Evolutionary conservation across 2,888 invertebrate species (phyloP), one percentile per base, ranked within the genome.

Genomic region (Timandra comae): DNA sequence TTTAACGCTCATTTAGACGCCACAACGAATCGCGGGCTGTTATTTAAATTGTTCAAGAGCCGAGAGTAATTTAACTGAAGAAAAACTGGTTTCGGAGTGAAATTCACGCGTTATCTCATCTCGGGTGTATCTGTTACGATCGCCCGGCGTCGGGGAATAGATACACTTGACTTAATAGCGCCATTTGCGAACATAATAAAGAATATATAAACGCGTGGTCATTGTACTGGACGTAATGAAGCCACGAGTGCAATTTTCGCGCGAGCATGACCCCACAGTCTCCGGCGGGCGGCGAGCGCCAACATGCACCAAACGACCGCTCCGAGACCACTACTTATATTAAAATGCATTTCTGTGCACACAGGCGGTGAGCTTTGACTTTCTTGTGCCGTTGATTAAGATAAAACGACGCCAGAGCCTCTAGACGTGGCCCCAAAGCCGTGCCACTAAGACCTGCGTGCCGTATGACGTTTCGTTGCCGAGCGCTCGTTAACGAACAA

Each of bases 301-400:
- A n/a, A n/a, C n/a, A n/a, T n/a, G n/a, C n/a, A n/a, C n/a, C n/a
- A 68, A 74, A 77, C 65, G 70, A 66, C 64, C 51, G 62, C 61
- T 51, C 45, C 56, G 58, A 68, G 67, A 71, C 65, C 63, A 52
- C 68, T 64, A 55, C 24, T 59, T 60, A 68, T 63, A 69, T 72
- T 73, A 62, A 75, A 75, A 72, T 76, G 72, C 77, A 75, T 72
- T 71, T 69, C 64, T 57, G 69, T 58, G 63, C 69, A 61, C 60
- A 63, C 57, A 36, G 56, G 69, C 75, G 79, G 76, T 62, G 56
- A 56, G 71, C 79, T 78, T 78, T 78, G 76, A 70, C 57, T 61
- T 49, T 43, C 59, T 41, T 48, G 47, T 56, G 62, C 63, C 63
- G 59, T 56, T 76, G 74, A 79, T 79, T 63, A 56, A 70, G 73